Percentiles rank a stretch among this genome's conserved stretches.
Evolutionary conservation across 2,113 vertebrate genomes (phyloP).

Genomic region (Pelusios castaneus): DNA sequence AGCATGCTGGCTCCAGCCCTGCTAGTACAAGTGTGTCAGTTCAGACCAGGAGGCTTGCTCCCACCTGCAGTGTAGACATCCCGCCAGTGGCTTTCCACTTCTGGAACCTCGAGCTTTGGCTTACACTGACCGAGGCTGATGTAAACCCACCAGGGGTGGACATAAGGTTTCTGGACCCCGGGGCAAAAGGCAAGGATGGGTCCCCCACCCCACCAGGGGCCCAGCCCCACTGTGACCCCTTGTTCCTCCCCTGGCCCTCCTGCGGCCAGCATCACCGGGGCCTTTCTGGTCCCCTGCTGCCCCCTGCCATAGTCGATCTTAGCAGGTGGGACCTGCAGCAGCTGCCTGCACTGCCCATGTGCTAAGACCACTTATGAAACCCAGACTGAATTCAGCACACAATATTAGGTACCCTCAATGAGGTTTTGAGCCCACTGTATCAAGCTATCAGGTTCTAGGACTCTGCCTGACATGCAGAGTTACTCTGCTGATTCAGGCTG

Average conservation of each 20-base stretch:
- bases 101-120: neutral
- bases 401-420: fast-evolving
- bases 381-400: neutral
- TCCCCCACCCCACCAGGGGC: too few species aligned
- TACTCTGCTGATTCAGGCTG: neutral
- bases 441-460: neutral
- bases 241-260: too few species aligned
- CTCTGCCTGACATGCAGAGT: neutral
- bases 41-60: fast-evolving
- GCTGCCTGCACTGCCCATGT: too few species aligned
- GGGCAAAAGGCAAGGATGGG: too few species aligned
- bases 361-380: too few species aligned
- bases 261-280: too few species aligned
- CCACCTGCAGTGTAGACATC: neutral
- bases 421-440: neutral
- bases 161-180: too few species aligned
- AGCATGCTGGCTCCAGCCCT: neutral
- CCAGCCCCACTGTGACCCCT: too few species aligned
- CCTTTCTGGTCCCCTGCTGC: too few species aligned
- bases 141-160: too few species aligned
- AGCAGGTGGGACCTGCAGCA: too few species aligned
- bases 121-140: neutral
- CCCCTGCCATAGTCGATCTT: too few species aligned
- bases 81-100: fast-evolving
- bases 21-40: neutral